Conservation (phyloP, 2,888 invertebrate species). For the Netelia fuscicornis region DNA sequence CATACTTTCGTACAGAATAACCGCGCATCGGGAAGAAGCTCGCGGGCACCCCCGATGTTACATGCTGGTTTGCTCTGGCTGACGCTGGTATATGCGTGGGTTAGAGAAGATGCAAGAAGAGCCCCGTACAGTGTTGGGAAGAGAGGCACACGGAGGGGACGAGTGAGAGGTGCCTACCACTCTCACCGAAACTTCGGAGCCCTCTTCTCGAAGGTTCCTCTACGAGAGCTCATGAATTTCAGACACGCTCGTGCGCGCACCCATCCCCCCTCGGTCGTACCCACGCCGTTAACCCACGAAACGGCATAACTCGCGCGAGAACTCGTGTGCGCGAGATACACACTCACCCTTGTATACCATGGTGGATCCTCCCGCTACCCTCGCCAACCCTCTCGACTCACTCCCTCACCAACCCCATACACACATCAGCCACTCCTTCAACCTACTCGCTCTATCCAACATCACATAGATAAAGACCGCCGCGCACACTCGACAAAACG, state of each 20-base stretch:
- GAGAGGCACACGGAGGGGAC: constrained; percentile 1
- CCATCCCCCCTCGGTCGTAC: constrained; percentile 18
- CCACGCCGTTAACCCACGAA: constrained; percentile 60
- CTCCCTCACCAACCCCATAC: constrained; percentile 3
- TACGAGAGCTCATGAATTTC: constrained; percentile 76
- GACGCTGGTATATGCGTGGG: constrained; percentile 1
- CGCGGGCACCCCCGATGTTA: constrained; percentile 40
- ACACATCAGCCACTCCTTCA: neutral
- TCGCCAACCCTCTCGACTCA: constrained; percentile 13
- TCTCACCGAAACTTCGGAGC: constrained; percentile 66
- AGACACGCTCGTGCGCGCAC: constrained; percentile 69
- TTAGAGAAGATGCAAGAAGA: constrained; percentile 40
- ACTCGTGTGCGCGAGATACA: constrained; percentile 41
- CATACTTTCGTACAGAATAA: neutral
- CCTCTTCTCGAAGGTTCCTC: constrained; percentile 58
- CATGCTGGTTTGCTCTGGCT: constrained; percentile 45
- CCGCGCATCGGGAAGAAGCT: constrained; percentile 23
- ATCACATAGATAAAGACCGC: neutral
- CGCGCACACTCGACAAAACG: constrained; percentile 35
- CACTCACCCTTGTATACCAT: constrained; percentile 15
- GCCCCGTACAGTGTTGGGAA: neutral
- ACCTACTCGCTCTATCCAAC: constrained; percentile 41
- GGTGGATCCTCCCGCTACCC: constrained; percentile 25
- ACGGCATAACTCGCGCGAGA: constrained; percentile 60
- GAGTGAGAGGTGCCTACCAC: constrained; percentile 42